Evolutionary conservation across 2,113 vertebrate genomes (phyloP), one percentile per base, ranked within the genome.

Genomic region (Anarrhichthys ocellatus): DNA sequence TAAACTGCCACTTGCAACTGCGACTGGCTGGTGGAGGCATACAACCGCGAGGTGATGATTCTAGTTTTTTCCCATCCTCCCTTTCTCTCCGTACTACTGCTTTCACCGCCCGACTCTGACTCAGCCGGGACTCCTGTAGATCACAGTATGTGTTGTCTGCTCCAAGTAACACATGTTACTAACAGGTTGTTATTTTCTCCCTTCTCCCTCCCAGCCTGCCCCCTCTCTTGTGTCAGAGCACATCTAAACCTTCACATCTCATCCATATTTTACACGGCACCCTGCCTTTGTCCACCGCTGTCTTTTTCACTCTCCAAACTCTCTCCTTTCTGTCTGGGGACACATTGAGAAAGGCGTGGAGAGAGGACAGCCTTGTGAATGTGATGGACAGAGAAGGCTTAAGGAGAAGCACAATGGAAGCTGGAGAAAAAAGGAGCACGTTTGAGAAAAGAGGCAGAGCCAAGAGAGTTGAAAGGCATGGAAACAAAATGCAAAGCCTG

Each of bases 231-330:
- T 61, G 48, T 70, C 40, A 15, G 54, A 78, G 48, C 50, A 82
- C 67, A 61, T 64, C 65, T 24, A 10, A 68, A 44, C n/a, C 63
- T 18, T 62, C 62, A 61, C 65, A 66, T 67, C 36, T 83, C 81
- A 83, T 88, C 62, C 67, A 87, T 83, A 81, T 81, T 85, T 83
- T 68, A 80, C 48, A 62, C 8, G 14, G 62, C 54, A 48, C 65
- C 42, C 29, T 48, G 48, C 66, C 24, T 72, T 76, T 75, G 50
- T 76, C 38, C 65, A 77, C 44, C 1, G 0, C 52, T 78, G 42
- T 79, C 38, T 71, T 73, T 81, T 66, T 78, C 22, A 27, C 32
- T 34, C 58, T 77, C 29, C 32, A 69, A 65, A 67, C 29, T 73
- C 20, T 24, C 20, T 65, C 14, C 27, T 70, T 81, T 81, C 22